Conservation (phyloP, 1,140 invertebrate species). For the Drosophila simulans region DNA sequence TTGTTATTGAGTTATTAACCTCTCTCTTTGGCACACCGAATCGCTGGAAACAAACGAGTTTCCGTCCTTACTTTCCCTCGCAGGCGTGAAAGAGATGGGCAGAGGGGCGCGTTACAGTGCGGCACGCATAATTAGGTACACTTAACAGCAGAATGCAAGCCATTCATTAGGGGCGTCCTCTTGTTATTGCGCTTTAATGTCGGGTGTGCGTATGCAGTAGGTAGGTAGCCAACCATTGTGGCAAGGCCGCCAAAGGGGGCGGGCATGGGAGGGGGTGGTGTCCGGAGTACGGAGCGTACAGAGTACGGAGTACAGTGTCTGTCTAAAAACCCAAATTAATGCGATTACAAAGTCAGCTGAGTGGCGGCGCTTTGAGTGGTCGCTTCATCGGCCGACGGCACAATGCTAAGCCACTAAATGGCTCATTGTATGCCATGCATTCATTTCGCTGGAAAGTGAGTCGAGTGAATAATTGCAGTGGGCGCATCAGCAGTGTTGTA, state of each 20-base stretch:
- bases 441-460: slow-evolving; percentile 4
- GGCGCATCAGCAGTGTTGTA: slow-evolving; percentile 1
- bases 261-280: too few species aligned
- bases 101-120: slow-evolving; percentile 57
- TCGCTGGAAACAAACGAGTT: slow-evolving; percentile 72
- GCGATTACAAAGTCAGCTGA: slow-evolving; percentile 45
- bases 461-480: not conserved
- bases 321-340: slow-evolving; percentile 37
- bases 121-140: slow-evolving; percentile 77
- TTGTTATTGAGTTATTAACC: slow-evolving; percentile 80
- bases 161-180: slow-evolving; percentile 73
- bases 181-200: slow-evolving; percentile 55
- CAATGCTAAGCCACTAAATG: slow-evolving; percentile 39
- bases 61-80: slow-evolving; percentile 1
- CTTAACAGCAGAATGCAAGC: slow-evolving; percentile 70
- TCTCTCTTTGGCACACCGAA: slow-evolving; percentile 5
- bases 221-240: slow-evolving; percentile 31
- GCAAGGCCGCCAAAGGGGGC: slow-evolving; percentile 21
- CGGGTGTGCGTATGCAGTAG: slow-evolving; percentile 30
- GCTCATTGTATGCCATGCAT: slow-evolving; percentile 2
- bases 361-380: slow-evolving; percentile 45
- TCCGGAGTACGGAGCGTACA: not conserved
- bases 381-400: slow-evolving; percentile 23
- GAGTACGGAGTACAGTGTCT: not conserved
- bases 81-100: not conserved